Evolutionary conservation across 2,113 vertebrate genomes (phyloP).

Genomic region (Acinonyx jubatus): DNA sequence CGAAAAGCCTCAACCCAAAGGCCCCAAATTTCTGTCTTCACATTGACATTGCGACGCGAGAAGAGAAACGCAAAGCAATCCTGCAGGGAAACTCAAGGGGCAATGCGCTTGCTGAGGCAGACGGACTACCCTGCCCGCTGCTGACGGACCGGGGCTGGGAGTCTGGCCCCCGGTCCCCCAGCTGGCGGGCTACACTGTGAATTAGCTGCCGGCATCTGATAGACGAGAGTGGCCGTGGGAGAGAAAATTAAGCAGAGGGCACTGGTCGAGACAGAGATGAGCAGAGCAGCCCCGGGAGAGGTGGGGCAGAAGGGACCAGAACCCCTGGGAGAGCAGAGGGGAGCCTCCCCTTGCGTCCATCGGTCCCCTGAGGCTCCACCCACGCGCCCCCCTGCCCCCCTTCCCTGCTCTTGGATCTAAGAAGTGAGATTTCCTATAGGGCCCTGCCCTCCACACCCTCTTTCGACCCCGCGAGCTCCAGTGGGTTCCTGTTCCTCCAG

Average conservation of each 20-base stretch:
- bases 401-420: constrained; percentile 27
- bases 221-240: not conserved
- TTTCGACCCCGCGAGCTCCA: not conserved
- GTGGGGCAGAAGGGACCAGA: not conserved
- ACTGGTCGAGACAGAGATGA: not conserved
- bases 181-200: not conserved
- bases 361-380: not conserved
- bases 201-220: not conserved
- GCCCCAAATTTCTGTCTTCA: not conserved
- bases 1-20: not conserved
- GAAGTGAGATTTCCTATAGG: not conserved
- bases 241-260: not conserved
- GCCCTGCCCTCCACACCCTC: not conserved
- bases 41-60: not conserved
- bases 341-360: not conserved
- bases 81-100: not conserved
- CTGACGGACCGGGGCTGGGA: not conserved
- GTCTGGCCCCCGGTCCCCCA: not conserved
- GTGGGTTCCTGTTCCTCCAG: not conserved
- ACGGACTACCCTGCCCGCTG: too few species aligned
- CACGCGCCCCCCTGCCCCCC: too few species aligned
- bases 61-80: not conserved
- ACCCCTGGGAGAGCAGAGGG: not conserved
- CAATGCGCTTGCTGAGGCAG: not conserved
- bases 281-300: not conserved